Evolutionary conservation across 2,113 vertebrate species (phyloP).

Genomic region (Phasianus colchicus): DNA sequence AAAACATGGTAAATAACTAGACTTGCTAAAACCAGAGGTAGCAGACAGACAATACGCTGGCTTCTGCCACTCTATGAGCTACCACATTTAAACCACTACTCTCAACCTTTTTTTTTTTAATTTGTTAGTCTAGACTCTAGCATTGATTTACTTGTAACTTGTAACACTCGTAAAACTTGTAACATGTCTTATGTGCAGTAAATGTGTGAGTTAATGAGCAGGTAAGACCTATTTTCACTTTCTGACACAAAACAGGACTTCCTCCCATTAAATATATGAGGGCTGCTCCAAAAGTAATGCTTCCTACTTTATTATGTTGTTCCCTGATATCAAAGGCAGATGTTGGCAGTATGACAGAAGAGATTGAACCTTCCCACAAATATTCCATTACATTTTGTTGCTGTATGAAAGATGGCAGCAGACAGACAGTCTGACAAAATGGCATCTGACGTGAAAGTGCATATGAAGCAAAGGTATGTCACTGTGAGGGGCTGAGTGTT

Average conservation of each 20-base stretch:
- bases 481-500: background rate
- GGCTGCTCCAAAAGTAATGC: too few relatives aligned
- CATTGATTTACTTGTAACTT: background rate
- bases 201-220: background rate
- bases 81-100: background rate
- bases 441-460: background rate
- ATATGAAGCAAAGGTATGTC: background rate
- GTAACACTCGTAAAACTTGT: background rate
- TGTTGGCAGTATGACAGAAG: background rate
- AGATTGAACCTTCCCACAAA: background rate
- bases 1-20: background rate
- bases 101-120: background rate
- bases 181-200: background rate
- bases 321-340: background rate
- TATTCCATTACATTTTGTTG: background rate
- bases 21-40: background rate
- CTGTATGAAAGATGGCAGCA: background rate
- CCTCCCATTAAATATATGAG: background rate
- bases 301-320: background rate
- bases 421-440: background rate
- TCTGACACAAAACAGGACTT: background rate
- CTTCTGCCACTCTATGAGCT: background rate
- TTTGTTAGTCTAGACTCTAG: background rate
- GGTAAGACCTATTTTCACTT: background rate
- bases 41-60: background rate